phyloP scores from a whole-genome alignment of 2,797 vertebrate species.

The Denticeps clupeoides region DNA sequence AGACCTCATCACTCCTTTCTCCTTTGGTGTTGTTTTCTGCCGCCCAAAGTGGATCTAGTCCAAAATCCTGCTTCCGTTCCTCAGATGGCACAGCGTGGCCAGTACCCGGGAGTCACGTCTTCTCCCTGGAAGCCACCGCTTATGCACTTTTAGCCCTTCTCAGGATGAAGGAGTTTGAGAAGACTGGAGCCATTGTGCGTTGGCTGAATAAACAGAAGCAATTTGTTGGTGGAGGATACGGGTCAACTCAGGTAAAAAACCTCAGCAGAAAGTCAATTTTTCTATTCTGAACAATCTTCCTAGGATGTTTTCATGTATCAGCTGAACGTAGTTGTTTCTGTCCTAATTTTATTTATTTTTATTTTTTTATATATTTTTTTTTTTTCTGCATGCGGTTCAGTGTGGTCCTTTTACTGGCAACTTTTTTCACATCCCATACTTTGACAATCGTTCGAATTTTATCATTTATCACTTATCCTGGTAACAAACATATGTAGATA shows the following conservation, averaged over 20 bases:
- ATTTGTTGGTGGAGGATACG: constrained; percentile 51
- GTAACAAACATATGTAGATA: too few relatives aligned
- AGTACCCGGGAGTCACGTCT: constrained; percentile 35
- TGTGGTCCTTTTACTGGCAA: too few relatives aligned
- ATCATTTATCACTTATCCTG: too few relatives aligned
- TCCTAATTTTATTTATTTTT: too few relatives aligned
- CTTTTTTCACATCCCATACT: too few relatives aligned
- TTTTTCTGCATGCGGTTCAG: too few relatives aligned
- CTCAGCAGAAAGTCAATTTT: too few relatives aligned
- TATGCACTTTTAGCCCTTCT: constrained; percentile 73
- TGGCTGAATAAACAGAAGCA: constrained; percentile 67
- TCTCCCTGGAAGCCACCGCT: constrained; percentile 71
- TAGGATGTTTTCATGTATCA: neutral
- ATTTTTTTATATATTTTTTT: too few relatives aligned
- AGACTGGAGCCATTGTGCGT: constrained; percentile 32
- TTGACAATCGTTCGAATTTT: too few relatives aligned
- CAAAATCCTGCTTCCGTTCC: constrained; percentile 8
- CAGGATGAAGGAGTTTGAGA: constrained; percentile 31
- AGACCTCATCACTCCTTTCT: constrained; percentile 34
- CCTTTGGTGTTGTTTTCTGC: too few relatives aligned
- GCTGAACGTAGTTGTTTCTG: too few relatives aligned
- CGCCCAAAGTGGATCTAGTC: neutral
- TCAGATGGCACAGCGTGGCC: constrained; percentile 53
- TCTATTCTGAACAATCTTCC: neutral
- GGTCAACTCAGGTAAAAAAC: constrained; percentile 68